Evolutionary conservation across 2,113 vertebrate genomes (phyloP).

Genomic region (Neolamprologus toae): DNA sequence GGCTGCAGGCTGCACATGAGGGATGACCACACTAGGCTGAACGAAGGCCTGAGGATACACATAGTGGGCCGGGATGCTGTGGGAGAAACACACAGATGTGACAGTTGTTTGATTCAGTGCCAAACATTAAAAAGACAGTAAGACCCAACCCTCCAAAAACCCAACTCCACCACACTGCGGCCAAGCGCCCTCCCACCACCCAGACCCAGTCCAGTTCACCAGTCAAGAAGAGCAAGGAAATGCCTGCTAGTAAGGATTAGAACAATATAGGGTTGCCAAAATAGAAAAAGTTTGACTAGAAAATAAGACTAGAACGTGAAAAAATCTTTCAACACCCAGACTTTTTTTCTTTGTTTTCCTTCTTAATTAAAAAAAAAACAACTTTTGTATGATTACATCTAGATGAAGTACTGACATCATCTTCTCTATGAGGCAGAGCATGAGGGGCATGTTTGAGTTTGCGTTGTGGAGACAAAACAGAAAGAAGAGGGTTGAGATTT

Average conservation of each 20-base stretch:
- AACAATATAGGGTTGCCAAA: slow-evolving; percentile 93
- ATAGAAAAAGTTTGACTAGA: slow-evolving; percentile 67
- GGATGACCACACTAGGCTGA: slow-evolving; percentile 94
- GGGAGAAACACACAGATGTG: slow-evolving; percentile 45
- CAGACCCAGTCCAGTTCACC: slow-evolving; percentile 44
- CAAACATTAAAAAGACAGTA: slow-evolving; percentile 5
- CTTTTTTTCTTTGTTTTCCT: background rate
- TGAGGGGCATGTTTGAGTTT: background rate
- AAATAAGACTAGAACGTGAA: slow-evolving; percentile 2
- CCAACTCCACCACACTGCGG: slow-evolving; percentile 58
- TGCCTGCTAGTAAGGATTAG: slow-evolving; percentile 86
- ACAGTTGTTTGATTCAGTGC: background rate
- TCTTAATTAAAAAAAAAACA: background rate
- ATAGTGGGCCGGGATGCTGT: slow-evolving; percentile 96
- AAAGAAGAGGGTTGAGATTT: background rate
- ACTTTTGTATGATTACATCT: background rate
- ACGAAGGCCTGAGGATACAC: slow-evolving; percentile 97
- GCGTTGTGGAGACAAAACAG: background rate
- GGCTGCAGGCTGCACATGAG: slow-evolving; percentile 83
- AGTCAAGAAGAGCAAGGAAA: slow-evolving; percentile 70
- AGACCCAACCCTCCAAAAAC: slow-evolving; percentile 7
- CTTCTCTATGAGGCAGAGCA: background rate
- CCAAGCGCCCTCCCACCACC: slow-evolving; percentile 49
- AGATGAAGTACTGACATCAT: background rate
- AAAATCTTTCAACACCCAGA: background rate